Percentiles rank a stretch among this genome's conserved stretches.
phyloP scores from a whole-genome alignment of 1,140 invertebrate genomes.

The Aphelenchoides besseyi region DNA sequence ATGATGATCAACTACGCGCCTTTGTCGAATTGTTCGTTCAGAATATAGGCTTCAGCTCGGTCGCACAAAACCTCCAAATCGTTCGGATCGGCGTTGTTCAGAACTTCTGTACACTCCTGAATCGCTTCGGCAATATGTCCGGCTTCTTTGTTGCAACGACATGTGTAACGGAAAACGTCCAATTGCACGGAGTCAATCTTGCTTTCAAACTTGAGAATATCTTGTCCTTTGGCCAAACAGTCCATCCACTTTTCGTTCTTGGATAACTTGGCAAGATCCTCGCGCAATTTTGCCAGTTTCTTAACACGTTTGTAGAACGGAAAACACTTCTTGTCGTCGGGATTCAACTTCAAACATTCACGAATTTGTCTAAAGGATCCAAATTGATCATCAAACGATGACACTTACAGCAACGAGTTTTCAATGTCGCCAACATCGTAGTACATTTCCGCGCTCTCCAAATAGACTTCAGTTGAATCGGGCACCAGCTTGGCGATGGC shows the following conservation, averaged over 20 bases:
- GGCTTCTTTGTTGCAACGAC: conserved; percentile 65
- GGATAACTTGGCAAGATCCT: conserved; percentile 72
- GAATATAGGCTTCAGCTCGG: conserved; percentile 83
- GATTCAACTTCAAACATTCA: conserved; percentile 94
- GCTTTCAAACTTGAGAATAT: conserved; percentile 72
- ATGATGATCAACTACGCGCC: conserved; percentile 67
- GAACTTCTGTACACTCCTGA: conserved; percentile 74
- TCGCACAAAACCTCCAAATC: conserved; percentile 81
- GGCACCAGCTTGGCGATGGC: conserved; percentile 81
- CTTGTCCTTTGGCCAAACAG: conserved; percentile 74
- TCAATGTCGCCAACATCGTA: conserved; percentile 87
- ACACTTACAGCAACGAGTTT: conserved; percentile 76
- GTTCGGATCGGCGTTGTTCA: conserved; percentile 72
- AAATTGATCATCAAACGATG: conserved; percentile 18
- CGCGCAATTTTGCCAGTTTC: conserved; percentile 83
- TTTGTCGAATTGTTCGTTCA: conserved; percentile 85
- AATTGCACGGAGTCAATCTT: conserved; percentile 73
- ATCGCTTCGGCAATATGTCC: conserved; percentile 70
- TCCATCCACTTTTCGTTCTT: conserved; percentile 72
- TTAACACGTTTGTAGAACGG: conserved; percentile 95
- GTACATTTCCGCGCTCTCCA: conserved; percentile 76
- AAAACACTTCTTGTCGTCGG: conserved; percentile 92
- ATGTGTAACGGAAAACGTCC: conserved; percentile 69
- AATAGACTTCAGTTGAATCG: conserved; percentile 85
- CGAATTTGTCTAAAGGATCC: conserved; percentile 74